Conservation (phyloP, 2,888 invertebrate genomes). For the Thecophora atra region DNA sequence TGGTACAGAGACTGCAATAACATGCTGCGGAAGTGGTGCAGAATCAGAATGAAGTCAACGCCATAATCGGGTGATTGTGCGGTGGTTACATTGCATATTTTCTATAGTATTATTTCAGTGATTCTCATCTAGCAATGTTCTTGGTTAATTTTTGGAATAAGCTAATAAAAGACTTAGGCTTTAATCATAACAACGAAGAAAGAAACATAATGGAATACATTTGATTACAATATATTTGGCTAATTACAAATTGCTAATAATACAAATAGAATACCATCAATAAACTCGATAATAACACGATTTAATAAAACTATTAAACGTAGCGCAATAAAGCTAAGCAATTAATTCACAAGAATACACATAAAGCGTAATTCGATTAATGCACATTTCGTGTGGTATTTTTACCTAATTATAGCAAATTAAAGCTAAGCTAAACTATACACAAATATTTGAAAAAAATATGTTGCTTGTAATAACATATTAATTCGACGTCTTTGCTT, state of each 20-base stretch:
- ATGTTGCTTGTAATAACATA: neutral
- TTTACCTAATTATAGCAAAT: conserved; percentile 7
- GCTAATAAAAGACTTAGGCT: conserved; percentile 14
- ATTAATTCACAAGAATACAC: neutral
- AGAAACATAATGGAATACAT: conserved; percentile 32
- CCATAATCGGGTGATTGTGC: no score
- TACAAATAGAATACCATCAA: conserved; percentile 8
- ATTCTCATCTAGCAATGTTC: no score
- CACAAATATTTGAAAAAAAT: neutral
- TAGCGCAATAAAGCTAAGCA: conserved; percentile 5
- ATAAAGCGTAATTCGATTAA: conserved; percentile 14
- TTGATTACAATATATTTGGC: conserved; percentile 41
- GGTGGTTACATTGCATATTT: no score
- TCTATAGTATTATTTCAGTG: no score
- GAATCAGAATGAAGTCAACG: no score
- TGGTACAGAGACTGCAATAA: no score
- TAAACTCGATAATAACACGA: conserved; percentile 26
- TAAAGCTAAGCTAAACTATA: neutral
- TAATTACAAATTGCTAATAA: conserved; percentile 39
- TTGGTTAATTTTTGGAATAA: neutral
- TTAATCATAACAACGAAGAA: conserved; percentile 36
- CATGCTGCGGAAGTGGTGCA: no score
- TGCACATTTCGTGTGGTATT: conserved; percentile 10
- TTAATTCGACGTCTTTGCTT: conserved; percentile 30
- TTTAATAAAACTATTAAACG: conserved; percentile 17